These are phyloP conservation scores for Pygoscelis adeliae DNA, from an alignment of 2,113 vertebrate species.

Conservation along the genomic window DNA sequence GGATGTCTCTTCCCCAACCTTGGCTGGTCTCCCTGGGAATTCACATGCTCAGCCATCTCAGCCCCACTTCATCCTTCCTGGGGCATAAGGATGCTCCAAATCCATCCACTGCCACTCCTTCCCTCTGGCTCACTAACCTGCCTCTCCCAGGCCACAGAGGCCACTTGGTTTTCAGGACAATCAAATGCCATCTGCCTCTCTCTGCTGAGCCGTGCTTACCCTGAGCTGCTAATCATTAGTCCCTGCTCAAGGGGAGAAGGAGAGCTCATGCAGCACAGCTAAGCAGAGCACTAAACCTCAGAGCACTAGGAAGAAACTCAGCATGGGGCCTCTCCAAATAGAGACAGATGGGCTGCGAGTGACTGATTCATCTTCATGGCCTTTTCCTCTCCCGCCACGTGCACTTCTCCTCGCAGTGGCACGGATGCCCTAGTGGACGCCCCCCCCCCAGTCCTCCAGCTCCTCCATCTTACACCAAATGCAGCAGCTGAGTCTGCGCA, in stretches of 20 bases:
- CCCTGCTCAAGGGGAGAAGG: background rate
- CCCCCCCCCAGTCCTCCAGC: background rate
- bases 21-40: background rate
- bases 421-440: background rate
- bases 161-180: background rate
- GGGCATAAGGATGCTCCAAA: background rate
- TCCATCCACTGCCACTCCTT: rapidly evolving
- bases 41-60: no score
- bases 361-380: slow-evolving; percentile 60
- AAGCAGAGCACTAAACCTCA: background rate
- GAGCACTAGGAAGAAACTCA: background rate
- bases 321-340: background rate
- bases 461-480: background rate
- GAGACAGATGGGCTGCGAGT: slow-evolving; percentile 53
- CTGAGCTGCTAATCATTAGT: background rate
- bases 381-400: slow-evolving; percentile 45
- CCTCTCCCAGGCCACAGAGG: background rate
- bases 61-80: background rate
- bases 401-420: background rate
- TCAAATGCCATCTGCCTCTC: background rate
- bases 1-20: background rate
- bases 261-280: background rate
- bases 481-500: rapidly evolving
- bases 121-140: background rate
- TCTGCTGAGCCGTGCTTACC: background rate